Base-by-base conservation (phyloP, 2,797 vertebrate species). In the Danio aesculapii region DNA sequence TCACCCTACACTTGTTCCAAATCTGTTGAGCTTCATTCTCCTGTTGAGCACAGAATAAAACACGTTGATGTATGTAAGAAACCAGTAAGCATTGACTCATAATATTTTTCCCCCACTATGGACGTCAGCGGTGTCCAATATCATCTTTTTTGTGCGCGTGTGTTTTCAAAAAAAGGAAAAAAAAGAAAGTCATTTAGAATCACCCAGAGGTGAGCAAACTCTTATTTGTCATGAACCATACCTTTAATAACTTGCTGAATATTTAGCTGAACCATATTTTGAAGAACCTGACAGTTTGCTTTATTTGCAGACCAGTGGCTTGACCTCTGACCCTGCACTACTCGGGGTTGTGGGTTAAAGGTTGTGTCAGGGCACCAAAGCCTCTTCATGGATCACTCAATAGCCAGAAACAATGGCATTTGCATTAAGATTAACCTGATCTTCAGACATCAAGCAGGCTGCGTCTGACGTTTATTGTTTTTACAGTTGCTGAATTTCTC, bases 311-410 rank as follows among this genome's bases (percentile, higher is more conserved):
- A 21, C 52, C 53, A 30, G 21, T 13, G 7, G 68, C 44, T 50
- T 63, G 73, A 63, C 58, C 64, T 77, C 57, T 71, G 52, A 77
- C 71, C 58, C 19, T 57, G 17, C 30, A 16, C 71, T 55, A 43
- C 71, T 41, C n/a, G n/a, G 16, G 6, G 74, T 78, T 68, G 71
- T 66, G 68, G 41, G 30, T 75, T 11, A 85, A 72, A 53, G 68
- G 6, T 44, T 81, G 77, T 52, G 79, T 39, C 70, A 59, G 49
- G 75, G 62, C 52, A 64, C 50, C 59, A 70, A 41, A 72, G 17
- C 46, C 53, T 67, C 49, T 81, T 81, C 46, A 74, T 12, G 41
- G 59, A 70, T 74, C 73, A 81, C 41, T 67, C 77, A 52, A 75
- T 63, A 81, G 16, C 63, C 2, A 55, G 55, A 66, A 82, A 61